Percentiles rank a stretch among this genome's conserved stretches.
phyloP scores from a whole-genome alignment of 37 sponge, comb jelly and placozoan species.

The Beroe forskalii region DNA sequence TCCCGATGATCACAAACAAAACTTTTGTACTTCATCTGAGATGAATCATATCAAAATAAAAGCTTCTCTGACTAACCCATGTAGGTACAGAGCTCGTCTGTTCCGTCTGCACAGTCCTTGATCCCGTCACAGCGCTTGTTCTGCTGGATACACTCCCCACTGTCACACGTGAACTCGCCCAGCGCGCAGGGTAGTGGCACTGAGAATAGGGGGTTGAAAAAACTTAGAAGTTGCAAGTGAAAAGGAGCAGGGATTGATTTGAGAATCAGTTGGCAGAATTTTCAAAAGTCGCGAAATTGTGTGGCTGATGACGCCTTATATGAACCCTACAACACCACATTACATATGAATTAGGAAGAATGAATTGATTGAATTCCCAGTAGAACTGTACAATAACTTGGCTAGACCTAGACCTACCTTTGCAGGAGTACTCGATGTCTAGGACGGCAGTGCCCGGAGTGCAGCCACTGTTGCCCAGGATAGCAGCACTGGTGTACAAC shows the following conservation, averaged over 20 bases:
- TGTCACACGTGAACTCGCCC: constrained; percentile 60
- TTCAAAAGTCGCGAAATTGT: too few species aligned
- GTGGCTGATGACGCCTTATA: too few species aligned
- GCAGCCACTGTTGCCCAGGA: constrained; percentile 50
- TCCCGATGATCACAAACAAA: too few species aligned
- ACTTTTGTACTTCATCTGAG: too few species aligned
- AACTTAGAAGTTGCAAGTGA: neutral
- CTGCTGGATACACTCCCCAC: constrained; percentile 7
- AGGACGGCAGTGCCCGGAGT: constrained; percentile 26
- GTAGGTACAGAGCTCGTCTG: constrained; percentile 45
- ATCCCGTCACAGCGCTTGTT: constrained; percentile 63
- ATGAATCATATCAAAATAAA: too few species aligned
- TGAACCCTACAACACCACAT: too few species aligned
- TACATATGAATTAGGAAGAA: too few species aligned
- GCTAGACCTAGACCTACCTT: too few species aligned
- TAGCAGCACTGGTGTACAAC: constrained; percentile 40
- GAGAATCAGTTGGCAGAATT: too few species aligned
- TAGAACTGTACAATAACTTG: too few species aligned
- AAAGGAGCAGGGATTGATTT: too few species aligned
- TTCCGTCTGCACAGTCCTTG: constrained; percentile 42
- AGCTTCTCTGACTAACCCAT: constrained; percentile 64
- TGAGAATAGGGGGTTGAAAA: neutral
- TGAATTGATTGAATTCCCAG: too few species aligned
- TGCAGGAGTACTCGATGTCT: constrained; percentile 22
- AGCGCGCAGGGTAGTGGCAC: constrained; percentile 45